phyloP scores from a whole-genome alignment of 2,888 invertebrate species.

The Perdita meconis region DNA sequence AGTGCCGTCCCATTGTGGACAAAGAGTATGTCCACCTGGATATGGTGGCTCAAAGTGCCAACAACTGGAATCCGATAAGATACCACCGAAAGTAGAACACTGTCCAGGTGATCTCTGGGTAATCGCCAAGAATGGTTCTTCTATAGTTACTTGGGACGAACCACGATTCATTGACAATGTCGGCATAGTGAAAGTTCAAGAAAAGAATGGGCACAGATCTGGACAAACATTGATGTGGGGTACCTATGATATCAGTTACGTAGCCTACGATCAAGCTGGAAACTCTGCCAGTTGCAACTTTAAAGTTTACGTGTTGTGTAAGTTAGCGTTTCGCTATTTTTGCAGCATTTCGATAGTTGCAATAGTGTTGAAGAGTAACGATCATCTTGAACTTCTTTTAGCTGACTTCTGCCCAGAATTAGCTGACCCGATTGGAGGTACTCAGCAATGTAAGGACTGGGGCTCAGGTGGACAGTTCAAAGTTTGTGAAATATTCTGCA shows the following conservation, averaged over 20 bases:
- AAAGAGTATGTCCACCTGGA: conserved; percentile 94
- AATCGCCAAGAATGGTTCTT: conserved; percentile 95
- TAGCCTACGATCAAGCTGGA: conserved; percentile 96
- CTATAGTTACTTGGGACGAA: conserved; percentile 96
- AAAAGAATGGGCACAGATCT: conserved; percentile 93
- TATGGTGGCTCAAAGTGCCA: conserved; percentile 94
- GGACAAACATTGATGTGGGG: conserved; percentile 96
- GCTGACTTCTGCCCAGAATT: conserved; percentile 96
- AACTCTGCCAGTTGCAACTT: conserved; percentile 96
- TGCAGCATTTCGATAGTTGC: neutral
- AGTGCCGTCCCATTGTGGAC: conserved; percentile 96
- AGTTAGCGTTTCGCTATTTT: conserved; percentile 81
- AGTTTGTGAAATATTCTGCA: conserved; percentile 96
- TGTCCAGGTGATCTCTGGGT: conserved; percentile 98
- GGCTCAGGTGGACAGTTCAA: conserved; percentile 98
- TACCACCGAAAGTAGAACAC: conserved; percentile 93
- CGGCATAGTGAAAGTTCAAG: conserved; percentile 91
- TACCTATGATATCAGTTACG: conserved; percentile 95
- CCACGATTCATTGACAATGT: conserved; percentile 96
- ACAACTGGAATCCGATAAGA: conserved; percentile 93
- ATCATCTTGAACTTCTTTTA: conserved; percentile 77
- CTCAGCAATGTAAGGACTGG: conserved; percentile 97
- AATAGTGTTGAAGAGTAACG: neutral
- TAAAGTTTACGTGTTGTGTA: conserved; percentile 94
- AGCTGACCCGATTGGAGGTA: conserved; percentile 95